Percentiles rank a stretch among this genome's conserved stretches.
Conservation (phyloP, 2,888 invertebrate genomes). For the Perdita meconis region DNA sequence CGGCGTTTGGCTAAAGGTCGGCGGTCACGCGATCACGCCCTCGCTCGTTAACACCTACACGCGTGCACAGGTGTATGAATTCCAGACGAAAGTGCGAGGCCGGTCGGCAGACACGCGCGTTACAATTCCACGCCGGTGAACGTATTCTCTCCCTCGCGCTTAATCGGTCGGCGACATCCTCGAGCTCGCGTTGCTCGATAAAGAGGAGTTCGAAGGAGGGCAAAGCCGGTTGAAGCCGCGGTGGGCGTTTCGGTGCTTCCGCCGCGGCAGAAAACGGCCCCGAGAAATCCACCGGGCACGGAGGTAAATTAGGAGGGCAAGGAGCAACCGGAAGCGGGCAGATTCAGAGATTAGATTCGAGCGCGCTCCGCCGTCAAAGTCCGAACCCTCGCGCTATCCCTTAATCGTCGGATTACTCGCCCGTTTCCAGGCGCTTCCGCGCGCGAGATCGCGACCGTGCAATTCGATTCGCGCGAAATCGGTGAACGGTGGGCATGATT, state of each 20-base stretch:
- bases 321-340: slow-evolving; percentile 33
- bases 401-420: slow-evolving; percentile 13
- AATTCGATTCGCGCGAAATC: not conserved
- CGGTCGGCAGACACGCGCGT: slow-evolving; percentile 44
- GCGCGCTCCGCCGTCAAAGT: slow-evolving; percentile 1
- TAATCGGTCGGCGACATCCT: slow-evolving; percentile 61
- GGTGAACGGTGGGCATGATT: not conserved
- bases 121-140: slow-evolving; percentile 53
- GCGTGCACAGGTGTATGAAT: slow-evolving; percentile 52
- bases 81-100: slow-evolving; percentile 34
- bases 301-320: slow-evolving; percentile 39
- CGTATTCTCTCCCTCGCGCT: slow-evolving; percentile 46
- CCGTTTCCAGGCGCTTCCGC: not conserved
- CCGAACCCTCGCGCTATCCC: not conserved
- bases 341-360: slow-evolving; percentile 50
- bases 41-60: slow-evolving; percentile 63
- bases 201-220: slow-evolving; percentile 42
- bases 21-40: slow-evolving; percentile 67
- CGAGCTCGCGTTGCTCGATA: slow-evolving; percentile 44
- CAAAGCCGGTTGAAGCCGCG: slow-evolving; percentile 42
- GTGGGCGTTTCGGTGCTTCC: slow-evolving; percentile 55
- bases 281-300: slow-evolving; percentile 29
- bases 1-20: slow-evolving; percentile 48
- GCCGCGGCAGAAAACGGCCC: slow-evolving; percentile 44
- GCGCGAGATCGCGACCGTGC: not conserved